These are phyloP conservation scores for Aplodontia rufa DNA, from an alignment of 2,113 vertebrate genomes.

Conservation along the genomic window DNA sequence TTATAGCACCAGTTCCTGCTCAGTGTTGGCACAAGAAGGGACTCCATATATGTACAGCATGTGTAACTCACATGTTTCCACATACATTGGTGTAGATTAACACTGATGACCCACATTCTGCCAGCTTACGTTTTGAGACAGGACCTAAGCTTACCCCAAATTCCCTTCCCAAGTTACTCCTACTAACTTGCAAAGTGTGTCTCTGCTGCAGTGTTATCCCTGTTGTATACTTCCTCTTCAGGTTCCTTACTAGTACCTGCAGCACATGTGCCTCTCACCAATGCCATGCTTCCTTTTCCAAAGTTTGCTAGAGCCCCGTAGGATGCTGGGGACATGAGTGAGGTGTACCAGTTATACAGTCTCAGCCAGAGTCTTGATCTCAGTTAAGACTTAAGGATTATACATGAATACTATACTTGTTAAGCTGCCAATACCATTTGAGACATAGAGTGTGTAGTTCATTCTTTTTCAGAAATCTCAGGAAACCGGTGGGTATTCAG, in stretches of 20 bases:
- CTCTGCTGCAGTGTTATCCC: neutral
- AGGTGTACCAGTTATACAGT: neutral
- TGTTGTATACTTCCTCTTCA: neutral
- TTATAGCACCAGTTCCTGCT: neutral
- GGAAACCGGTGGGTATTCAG: neutral
- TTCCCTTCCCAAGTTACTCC: neutral
- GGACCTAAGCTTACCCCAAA: neutral
- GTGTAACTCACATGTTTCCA: neutral
- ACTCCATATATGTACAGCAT: neutral
- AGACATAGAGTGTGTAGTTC: neutral
- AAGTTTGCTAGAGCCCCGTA: neutral
- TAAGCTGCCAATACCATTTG: neutral
- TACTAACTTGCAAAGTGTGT: neutral
- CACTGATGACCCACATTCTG: neutral
- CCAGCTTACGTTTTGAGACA: neutral
- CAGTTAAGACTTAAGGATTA: slow-evolving; percentile 33
- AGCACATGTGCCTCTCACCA: neutral
- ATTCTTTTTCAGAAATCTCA: slow-evolving; percentile 13
- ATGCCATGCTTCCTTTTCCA: neutral
- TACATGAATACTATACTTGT: neutral
- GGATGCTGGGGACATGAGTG: neutral
- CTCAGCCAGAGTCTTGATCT: neutral
- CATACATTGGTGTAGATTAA: neutral
- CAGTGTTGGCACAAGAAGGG: neutral
- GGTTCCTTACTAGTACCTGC: neutral